phyloP scores from a whole-genome alignment of 2,797 vertebrate species.

The Chaetophractus vellerosus region DNA sequence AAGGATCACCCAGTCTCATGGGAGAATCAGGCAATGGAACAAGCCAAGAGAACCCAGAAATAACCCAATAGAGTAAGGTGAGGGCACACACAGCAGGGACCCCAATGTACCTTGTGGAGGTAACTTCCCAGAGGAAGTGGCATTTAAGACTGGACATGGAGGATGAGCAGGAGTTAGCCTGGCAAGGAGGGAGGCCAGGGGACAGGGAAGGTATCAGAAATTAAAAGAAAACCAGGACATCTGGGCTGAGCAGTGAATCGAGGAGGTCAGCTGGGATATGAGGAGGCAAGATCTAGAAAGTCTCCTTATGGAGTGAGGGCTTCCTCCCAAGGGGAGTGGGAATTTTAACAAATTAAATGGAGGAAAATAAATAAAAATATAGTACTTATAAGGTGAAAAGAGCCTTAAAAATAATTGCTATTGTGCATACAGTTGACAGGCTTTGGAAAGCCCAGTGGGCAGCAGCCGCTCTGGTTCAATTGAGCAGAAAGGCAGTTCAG shows the following conservation, averaged over 20 bases:
- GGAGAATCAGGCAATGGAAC: neutral
- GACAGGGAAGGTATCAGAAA: rapidly evolving
- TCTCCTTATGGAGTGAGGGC: too few relatives aligned
- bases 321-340: rapidly evolving
- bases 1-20: neutral
- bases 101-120: rapidly evolving
- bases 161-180: neutral
- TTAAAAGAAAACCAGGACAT: neutral
- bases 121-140: neutral
- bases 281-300: neutral
- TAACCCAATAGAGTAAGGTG: rapidly evolving
- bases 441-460: neutral
- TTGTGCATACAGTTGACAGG: rapidly evolving
- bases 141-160: neutral
- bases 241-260: rapidly evolving
- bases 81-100: rapidly evolving
- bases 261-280: rapidly evolving
- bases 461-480: rapidly evolving
- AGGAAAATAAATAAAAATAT: neutral
- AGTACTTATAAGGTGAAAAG: rapidly evolving
- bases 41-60: neutral
- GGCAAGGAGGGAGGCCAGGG: neutral
- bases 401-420: too few relatives aligned
- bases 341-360: neutral
- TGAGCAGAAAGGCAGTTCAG: rapidly evolving